Conservation (phyloP, 2,888 invertebrate genomes). For the Amiota minor region DNA sequence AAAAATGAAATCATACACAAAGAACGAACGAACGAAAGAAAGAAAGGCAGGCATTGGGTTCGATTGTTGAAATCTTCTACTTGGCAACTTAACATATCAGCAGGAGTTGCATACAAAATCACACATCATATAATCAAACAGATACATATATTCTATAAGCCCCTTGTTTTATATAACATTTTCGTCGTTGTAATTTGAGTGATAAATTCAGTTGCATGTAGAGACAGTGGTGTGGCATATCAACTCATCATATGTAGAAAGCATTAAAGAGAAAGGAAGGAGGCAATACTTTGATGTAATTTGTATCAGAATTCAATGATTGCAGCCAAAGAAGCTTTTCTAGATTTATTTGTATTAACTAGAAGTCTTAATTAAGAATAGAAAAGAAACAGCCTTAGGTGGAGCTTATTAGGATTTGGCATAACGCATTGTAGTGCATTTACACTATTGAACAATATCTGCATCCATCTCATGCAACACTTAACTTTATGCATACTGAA, state of each 20-base stretch:
- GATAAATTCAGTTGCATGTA: constrained; percentile 50
- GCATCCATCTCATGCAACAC: too few relatives aligned
- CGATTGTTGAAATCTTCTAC: constrained; percentile 41
- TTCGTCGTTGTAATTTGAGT: constrained; percentile 34
- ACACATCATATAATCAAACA: background rate
- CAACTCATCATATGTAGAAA: background rate
- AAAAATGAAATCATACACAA: constrained; percentile 28
- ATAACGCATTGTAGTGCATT: too few relatives aligned
- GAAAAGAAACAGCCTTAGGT: too few relatives aligned
- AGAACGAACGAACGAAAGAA: constrained; percentile 7
- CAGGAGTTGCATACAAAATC: background rate
- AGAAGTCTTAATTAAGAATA: too few relatives aligned
- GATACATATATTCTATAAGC: background rate
- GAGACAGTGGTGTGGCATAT: constrained; percentile 33
- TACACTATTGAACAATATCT: too few relatives aligned
- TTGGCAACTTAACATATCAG: constrained; percentile 17
- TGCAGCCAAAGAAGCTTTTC: constrained; percentile 51
- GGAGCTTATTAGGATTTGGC: too few relatives aligned
- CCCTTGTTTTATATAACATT: constrained; percentile 10
- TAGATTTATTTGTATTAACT: constrained; percentile 55
- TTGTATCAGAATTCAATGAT: constrained; percentile 46
- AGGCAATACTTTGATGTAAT: constrained; percentile 15
- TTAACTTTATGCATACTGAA: background rate
- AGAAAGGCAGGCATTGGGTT: constrained; percentile 19
- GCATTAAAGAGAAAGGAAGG: background rate